A percentile compares a stretch with the other conserved stretches of the same genome.
Conservation (phyloP, 1,140 invertebrate genomes). For the Ceratina japonica region DNA sequence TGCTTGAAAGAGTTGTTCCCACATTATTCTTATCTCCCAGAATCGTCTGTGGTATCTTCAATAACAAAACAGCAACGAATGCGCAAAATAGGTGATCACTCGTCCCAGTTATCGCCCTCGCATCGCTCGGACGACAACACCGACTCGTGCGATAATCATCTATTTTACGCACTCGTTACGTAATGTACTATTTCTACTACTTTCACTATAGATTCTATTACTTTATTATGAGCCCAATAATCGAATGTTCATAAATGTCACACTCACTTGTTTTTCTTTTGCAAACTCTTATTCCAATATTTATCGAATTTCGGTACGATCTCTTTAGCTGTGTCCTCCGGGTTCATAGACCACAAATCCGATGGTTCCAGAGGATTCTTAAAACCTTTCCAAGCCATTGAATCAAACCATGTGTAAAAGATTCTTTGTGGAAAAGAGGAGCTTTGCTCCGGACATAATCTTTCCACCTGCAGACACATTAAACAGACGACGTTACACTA, state of each 20-base stretch:
- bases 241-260: constrained; percentile 28
- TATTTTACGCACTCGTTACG: no score
- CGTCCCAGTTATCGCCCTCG: no score
- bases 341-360: constrained; percentile 95
- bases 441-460: constrained; percentile 91
- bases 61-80: no score
- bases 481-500: no score
- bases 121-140: no score
- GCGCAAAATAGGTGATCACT: no score
- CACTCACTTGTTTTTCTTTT: constrained; percentile 81
- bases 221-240: neutral
- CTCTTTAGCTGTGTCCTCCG: constrained; percentile 88
- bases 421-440: constrained; percentile 94
- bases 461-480: constrained; percentile 81
- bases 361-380: constrained; percentile 87
- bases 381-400: constrained; percentile 90
- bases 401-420: constrained; percentile 95
- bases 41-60: no score
- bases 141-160: no score
- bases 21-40: no score
- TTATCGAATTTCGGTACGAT: constrained; percentile 92
- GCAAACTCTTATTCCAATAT: constrained; percentile 86
- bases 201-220: neutral
- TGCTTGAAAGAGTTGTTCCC: no score
- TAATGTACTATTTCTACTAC: constrained; percentile 13